Conservation (phyloP, 2,797 vertebrate species). For the Hemitrygon akajei region DNA sequence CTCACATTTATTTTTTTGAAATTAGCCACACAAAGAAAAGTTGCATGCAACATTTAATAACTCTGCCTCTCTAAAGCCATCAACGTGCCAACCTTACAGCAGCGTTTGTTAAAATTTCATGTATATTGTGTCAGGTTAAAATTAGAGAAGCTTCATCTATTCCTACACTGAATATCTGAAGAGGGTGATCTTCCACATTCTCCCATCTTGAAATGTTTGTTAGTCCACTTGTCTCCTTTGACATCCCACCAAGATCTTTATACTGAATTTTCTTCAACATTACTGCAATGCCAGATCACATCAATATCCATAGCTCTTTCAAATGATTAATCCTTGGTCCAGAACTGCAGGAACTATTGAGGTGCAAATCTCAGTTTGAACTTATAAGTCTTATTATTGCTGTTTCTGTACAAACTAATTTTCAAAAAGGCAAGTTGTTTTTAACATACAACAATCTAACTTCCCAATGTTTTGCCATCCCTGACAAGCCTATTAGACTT, state of each 20-base stretch:
- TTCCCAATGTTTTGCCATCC: not conserved
- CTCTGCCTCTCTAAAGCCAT: not conserved
- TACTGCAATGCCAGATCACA: not conserved
- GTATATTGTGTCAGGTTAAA: not conserved
- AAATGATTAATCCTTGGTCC: not conserved
- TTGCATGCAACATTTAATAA: not conserved
- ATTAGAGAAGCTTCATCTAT: not conserved
- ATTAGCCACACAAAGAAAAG: not conserved
- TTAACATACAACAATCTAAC: not conserved
- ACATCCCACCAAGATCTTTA: not conserved
- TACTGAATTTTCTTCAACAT: not conserved
- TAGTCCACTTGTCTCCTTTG: not conserved
- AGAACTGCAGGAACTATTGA: not conserved
- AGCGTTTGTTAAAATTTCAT: not conserved
- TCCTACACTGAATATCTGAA: not conserved
- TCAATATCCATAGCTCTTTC: not conserved
- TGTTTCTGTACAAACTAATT: too few relatives aligned
- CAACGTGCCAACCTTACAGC: not conserved
- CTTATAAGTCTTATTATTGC: too few relatives aligned
- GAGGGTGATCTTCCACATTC: not conserved
- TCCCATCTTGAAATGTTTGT: not conserved
- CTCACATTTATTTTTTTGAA: not conserved
- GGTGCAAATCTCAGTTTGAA: not conserved
- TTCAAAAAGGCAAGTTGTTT: not conserved
- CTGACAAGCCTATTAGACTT: not conserved